Conservation (phyloP, 2,113 vertebrate genomes). For the Heptranchias perlo region DNA sequence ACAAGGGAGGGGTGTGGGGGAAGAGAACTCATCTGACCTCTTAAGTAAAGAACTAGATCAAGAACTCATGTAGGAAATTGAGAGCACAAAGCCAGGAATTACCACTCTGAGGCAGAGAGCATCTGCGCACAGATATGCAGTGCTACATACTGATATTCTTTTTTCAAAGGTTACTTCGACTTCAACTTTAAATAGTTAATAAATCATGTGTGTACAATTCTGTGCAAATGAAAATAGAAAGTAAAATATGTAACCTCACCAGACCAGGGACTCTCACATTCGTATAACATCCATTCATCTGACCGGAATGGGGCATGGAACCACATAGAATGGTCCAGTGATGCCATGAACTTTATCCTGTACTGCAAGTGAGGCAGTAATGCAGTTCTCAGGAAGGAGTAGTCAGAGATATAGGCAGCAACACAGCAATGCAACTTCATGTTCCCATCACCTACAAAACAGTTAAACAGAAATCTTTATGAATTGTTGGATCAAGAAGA, state of each 20-base stretch:
- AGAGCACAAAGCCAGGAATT: not conserved
- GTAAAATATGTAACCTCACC: conserved; percentile 59
- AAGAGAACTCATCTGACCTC: no score
- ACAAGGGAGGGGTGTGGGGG: no score
- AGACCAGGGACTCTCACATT: conserved; percentile 90
- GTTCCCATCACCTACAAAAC: conserved; percentile 64
- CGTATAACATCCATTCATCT: conserved; percentile 92
- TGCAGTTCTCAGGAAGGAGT: conserved; percentile 70
- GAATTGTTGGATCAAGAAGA: not conserved
- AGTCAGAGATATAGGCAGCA: conserved; percentile 89
- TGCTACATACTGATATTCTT: not conserved
- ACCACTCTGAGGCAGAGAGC: not conserved
- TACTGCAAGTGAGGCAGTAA: conserved; percentile 65
- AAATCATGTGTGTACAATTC: not conserved
- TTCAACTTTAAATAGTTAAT: not conserved
- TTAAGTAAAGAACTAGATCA: no score
- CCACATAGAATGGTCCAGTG: conserved; percentile 94
- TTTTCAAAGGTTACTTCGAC: not conserved
- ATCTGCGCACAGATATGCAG: not conserved
- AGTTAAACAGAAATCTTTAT: not conserved
- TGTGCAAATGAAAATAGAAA: rapidly evolving
- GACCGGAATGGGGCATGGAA: conserved; percentile 84
- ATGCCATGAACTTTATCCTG: conserved; percentile 61
- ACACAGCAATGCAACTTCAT: conserved; percentile 93
- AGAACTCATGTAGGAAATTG: not conserved